Base-by-base conservation (phyloP, 35 echinoderm and acorn worm species). In the Lytechinus pictus region DNA sequence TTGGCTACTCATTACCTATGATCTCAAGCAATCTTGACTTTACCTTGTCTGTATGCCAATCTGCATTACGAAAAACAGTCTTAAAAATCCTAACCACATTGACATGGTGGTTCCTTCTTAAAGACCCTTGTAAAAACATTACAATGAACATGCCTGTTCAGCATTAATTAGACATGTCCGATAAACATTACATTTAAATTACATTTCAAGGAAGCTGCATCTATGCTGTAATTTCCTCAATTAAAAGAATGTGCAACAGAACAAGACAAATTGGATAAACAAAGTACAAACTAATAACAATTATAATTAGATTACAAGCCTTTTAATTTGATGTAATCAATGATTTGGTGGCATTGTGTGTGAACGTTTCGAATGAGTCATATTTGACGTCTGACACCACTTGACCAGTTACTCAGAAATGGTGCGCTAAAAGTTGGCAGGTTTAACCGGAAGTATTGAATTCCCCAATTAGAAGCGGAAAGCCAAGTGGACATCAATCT, bases 401-500 rank as follows among this genome's bases (percentile, higher is more conserved):
- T 79, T 79, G 66, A 79, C 66, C 66, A 79, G 66, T 79, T 79
- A 79, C 66, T 79, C 66, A 79, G 66, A 79, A 79, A 79, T 24
- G 14, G 66, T 79, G 66, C 66, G 24, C 66, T 71, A 14, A 79
- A 79, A 79, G 66, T 79, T 79, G 66, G 66, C 66, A 79, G 21
- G 66, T 79, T 79, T 54, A 52, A 52, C 88, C 88, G 88, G 88
- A 52, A 54, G 88, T 90, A 90, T 90, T 52, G 88, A 52, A 90
- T 90, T 90, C 88, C 86, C 88, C 88, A 90, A 90, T 90, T 90
- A 90, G 88, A 21, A 90, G 3, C 88, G 88, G 88, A 44, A 54
- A 54, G 29, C 88, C 10, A 90, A 90, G 52, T 52, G 28, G 88
- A 90, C 88, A 90, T 89, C 52, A 5, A 79, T 79, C 66, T 79